Percentiles rank a stretch among this genome's conserved stretches.
phyloP scores from a whole-genome alignment of 2,797 vertebrate genomes.

The Halcyon leucocephala region DNA sequence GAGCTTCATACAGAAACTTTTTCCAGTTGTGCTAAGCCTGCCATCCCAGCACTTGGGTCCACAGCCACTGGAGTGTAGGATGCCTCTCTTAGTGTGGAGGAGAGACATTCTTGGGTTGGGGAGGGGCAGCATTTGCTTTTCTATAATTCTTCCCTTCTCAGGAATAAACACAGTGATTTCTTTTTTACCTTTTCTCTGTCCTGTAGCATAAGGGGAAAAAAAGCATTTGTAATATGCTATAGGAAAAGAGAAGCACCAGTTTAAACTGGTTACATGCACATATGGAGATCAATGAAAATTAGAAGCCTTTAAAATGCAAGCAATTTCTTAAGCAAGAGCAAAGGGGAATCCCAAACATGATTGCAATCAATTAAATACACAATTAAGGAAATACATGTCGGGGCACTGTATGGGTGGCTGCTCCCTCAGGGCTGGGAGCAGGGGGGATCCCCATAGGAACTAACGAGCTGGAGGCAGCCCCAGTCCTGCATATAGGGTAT shows the following conservation, averaged over 20 bases:
- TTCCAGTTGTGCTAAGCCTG: background rate
- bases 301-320: background rate
- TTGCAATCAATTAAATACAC: background rate
- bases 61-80: background rate
- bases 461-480: background rate
- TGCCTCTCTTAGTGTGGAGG: background rate
- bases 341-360: background rate
- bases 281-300: background rate
- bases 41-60: background rate
- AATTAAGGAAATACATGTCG: background rate
- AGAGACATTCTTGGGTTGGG: background rate
- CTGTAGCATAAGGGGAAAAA: background rate
- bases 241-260: background rate
- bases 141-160: background rate
- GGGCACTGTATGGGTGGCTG: background rate
- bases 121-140: background rate
- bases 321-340: background rate
- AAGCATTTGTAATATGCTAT: background rate
- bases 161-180: background rate
- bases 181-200: background rate
- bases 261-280: background rate
- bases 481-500: background rate
- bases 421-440: background rate
- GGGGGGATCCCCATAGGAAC: background rate
- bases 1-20: background rate